A percentile compares a stretch with the other conserved stretches of the same genome.
Evolutionary conservation across 2,113 vertebrate genomes (phyloP).

Genomic region (Aptenodytes forsteri): DNA sequence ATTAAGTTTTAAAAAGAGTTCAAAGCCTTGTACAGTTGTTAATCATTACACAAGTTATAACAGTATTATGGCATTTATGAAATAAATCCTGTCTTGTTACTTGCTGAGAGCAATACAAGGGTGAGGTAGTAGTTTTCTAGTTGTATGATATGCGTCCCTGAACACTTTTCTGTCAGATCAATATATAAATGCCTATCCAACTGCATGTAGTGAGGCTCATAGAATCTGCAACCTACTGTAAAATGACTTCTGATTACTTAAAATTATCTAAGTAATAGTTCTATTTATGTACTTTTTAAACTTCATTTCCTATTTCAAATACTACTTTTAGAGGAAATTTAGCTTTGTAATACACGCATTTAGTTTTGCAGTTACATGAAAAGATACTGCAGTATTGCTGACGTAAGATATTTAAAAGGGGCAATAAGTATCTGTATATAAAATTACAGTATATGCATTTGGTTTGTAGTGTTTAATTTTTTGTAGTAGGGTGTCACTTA

Average conservation of each 20-base stretch:
- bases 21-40: neutral
- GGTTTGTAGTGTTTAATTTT: neutral
- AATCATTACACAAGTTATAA: neutral
- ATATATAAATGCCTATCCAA: neutral
- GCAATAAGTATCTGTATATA: neutral
- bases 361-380: neutral
- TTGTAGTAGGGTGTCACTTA: neutral
- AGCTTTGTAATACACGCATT: neutral
- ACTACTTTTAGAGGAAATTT: neutral
- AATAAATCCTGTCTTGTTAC: neutral
- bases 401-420: neutral
- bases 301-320: neutral
- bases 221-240: neutral
- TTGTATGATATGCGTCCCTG: neutral
- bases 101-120: neutral
- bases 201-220: neutral
- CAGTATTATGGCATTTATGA: neutral
- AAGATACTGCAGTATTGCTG: neutral
- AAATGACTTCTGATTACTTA: neutral
- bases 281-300: neutral
- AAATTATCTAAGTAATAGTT: neutral
- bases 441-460: neutral
- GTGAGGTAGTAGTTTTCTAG: neutral
- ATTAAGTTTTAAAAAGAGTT: neutral
- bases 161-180: neutral